Evolutionary conservation across 2,113 vertebrate genomes (phyloP), one percentile per base, ranked within the genome.

Genomic region (Anolis carolinensis): DNA sequence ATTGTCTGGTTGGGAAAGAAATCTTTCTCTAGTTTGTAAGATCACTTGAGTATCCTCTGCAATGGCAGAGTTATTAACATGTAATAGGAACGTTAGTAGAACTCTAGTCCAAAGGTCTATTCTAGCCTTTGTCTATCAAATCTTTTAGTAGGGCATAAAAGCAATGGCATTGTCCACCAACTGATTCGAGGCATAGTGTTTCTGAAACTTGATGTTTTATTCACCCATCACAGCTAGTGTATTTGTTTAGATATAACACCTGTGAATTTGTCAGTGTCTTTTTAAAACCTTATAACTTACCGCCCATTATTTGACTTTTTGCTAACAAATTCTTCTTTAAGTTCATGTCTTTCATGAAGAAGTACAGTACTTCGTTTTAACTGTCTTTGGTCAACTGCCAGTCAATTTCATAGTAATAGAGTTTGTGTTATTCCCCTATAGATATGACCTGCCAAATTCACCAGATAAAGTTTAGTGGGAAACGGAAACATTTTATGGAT

Each of bases 1-100:
- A 0, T 81, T 76, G 50, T 81, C 81, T 59, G n/a, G 7, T 30
- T 91, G 21, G 79, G 30, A 39, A 81, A 82, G 39, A 79, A 39
- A 9, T 83, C 25, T 81, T 72, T 80, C 25, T 84, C 7, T 32
- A 55, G n/a, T 73, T 0, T 0, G 1, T 10, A 34, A 32, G 2
- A 34, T 9, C 13, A 0, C 59, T 87, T 85, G 79, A 71, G 18
- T 71, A 10, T 84, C 23, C 8, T 67, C 65, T 9, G 3, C 3
- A 0, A 27, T 52, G 48, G 1, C 16, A 50, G 44, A 50, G 81
- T 83, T 44, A 18, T 77, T 34, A 79, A 68, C 34, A 79, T 36
- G 68, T 87, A 83, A 81, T 75, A 65, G 27, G 62, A 27, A 36
- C 5, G 14, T 27, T 39, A 63, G 52, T 34, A 79, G 18, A 44